phyloP scores from a whole-genome alignment of 2,113 vertebrate species.

The Megaleporinus macrocephalus region DNA sequence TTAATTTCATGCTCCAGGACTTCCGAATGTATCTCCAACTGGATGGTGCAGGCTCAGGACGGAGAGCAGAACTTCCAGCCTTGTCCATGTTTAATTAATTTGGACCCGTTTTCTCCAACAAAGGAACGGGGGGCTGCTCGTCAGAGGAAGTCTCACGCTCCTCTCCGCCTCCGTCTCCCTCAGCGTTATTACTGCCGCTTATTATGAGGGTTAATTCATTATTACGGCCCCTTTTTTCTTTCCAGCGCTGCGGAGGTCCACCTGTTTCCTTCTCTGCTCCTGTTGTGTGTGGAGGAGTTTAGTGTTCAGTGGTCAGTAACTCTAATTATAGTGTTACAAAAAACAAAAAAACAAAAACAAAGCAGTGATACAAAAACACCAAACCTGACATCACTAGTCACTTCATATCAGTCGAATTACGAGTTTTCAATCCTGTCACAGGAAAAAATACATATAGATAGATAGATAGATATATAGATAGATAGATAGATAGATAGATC shows the following conservation, averaged over 20 bases:
- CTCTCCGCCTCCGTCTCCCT: background rate
- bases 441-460: too few relatives aligned
- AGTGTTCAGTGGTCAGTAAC: too few relatives aligned
- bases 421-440: too few relatives aligned
- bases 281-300: background rate
- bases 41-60: constrained; percentile 48
- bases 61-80: constrained; percentile 60
- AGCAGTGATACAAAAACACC: too few relatives aligned
- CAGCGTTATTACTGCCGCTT: background rate
- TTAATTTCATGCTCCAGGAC: constrained; percentile 81
- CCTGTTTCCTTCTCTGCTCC: background rate
- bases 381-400: too few relatives aligned
- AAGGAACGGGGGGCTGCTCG: constrained; percentile 41
- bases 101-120: constrained; percentile 58
- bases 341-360: too few relatives aligned
- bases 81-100: constrained; percentile 71
- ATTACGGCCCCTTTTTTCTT: background rate
- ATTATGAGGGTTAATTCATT: background rate
- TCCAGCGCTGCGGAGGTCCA: background rate
- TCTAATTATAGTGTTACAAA: too few relatives aligned
- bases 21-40: constrained; percentile 74
- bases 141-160: constrained; percentile 20
- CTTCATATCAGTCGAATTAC: too few relatives aligned
- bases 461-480: too few relatives aligned
- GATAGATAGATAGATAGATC: too few relatives aligned